Evolutionary conservation across 2,113 vertebrate genomes (phyloP).

Genomic region (Platanista minor): DNA sequence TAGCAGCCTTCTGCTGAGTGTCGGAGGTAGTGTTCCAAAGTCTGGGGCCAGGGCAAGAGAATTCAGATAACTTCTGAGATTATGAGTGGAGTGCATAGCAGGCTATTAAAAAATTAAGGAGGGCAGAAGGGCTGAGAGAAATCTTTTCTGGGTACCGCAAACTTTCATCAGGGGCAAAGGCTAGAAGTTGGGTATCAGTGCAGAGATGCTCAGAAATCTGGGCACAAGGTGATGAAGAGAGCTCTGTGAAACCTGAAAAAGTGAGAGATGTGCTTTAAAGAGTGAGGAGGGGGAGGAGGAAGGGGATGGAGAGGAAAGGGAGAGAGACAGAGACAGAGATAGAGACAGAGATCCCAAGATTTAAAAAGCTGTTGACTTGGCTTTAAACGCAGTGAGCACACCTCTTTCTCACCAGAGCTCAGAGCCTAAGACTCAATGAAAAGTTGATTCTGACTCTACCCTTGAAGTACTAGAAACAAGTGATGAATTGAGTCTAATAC

Average conservation of each 20-base stretch:
- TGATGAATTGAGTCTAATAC: neutral
- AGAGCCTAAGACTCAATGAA: neutral
- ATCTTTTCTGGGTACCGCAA: neutral
- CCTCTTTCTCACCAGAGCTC: neutral
- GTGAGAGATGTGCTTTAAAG: neutral
- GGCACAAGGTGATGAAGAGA: neutral
- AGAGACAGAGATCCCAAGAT: neutral
- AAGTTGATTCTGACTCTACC: neutral
- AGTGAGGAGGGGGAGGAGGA: neutral
- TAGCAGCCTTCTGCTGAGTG: neutral
- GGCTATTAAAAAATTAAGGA: neutral
- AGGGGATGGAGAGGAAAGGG: rapidly evolving
- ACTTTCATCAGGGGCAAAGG: neutral
- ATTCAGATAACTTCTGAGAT: neutral
- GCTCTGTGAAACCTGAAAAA: neutral
- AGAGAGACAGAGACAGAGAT: neutral
- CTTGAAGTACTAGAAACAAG: neutral
- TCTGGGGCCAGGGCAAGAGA: neutral
- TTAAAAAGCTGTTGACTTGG: neutral
- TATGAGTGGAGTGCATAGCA: rapidly evolving
- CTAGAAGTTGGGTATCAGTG: neutral
- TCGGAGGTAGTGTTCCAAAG: neutral
- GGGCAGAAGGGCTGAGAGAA: neutral
- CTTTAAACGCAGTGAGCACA: neutral
- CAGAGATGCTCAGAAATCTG: neutral